These are phyloP conservation scores for Echinometra lucunter DNA, from an alignment of 53 echinoderm and acorn worm species.

Conservation along the genomic window DNA sequence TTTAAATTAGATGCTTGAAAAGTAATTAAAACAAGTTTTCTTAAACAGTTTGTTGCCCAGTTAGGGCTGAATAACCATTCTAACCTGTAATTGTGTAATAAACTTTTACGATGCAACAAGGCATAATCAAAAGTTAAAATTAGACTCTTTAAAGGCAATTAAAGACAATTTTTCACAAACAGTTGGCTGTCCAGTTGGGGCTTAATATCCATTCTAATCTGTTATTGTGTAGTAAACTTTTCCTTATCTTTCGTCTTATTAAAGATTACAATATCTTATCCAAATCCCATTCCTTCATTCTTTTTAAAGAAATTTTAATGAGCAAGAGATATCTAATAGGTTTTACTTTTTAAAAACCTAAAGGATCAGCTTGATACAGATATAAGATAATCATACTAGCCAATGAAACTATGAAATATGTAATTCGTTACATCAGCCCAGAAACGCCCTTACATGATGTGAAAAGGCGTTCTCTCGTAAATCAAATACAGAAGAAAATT, in stretches of 20 bases:
- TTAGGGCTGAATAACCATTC: background rate
- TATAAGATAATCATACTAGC: no score
- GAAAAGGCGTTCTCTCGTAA: no score
- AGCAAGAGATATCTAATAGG: background rate
- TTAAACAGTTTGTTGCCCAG: background rate
- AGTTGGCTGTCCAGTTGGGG: background rate
- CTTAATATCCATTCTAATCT: no score
- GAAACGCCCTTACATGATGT: no score
- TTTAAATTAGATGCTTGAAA: background rate
- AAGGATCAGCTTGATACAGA: background rate
- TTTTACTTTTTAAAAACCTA: background rate
- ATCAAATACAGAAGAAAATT: no score
- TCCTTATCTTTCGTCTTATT: background rate
- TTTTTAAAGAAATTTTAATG: background rate
- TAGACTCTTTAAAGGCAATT: background rate
- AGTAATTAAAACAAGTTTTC: background rate
- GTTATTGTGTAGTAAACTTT: background rate
- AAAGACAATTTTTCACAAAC: background rate
- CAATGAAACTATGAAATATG: no score
- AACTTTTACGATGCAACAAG: background rate
- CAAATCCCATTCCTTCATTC: background rate
- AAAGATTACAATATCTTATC: background rate
- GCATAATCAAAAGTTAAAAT: background rate
- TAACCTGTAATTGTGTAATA: no score
- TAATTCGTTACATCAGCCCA: no score